Evolutionary conservation across 2,113 vertebrate species (phyloP), one percentile per base, ranked within the genome.

Genomic region (Osmerus mordax): DNA sequence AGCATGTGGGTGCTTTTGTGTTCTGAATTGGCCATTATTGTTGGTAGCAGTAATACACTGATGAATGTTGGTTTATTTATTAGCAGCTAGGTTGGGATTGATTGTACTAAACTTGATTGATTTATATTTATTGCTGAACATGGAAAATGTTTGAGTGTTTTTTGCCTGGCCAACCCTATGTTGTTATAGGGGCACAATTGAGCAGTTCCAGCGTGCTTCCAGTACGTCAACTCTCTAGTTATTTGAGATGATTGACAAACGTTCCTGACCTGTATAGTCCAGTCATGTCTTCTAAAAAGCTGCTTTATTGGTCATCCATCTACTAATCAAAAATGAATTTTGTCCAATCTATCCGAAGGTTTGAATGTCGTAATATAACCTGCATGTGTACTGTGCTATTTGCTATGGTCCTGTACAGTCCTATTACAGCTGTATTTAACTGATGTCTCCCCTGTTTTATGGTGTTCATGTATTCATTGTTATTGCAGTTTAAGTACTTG

Each of bases 181-280:
- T 47, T 47, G 7, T 11, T 47, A 47, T 47, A 11, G 1, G 41
- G 41, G 41, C 9, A 47, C 41, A 47, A 47, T 47, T 47, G 41
- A 47, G 41, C 9, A 47, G 7, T 47, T 47, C 41, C 64, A 79
- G 18, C n/a, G 86, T 84, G 81, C 86, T 88, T 89, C 86, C 87
- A 84, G 67, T 63, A 68, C 71, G 1, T 47, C 41, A 70, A 75
- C 60, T n/a, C 5, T 9, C 36, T 13, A 32, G 47, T 69, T 71
- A 67, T 59, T 72, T 4, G 29, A 63, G 61, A 28, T 63, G 61
- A 4, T 74, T 61, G 9, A 72, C 62, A 16, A 47, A 51, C 5
- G 11, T 15, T 13, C 6, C 18, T 47, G 7, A 59, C 61, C 41
- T 75, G 51, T 71, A 70, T 69, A 62, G 41, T 47, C 41, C 8